Conservation (phyloP, 2,888 invertebrate genomes). For the Marronus borbonicus region DNA sequence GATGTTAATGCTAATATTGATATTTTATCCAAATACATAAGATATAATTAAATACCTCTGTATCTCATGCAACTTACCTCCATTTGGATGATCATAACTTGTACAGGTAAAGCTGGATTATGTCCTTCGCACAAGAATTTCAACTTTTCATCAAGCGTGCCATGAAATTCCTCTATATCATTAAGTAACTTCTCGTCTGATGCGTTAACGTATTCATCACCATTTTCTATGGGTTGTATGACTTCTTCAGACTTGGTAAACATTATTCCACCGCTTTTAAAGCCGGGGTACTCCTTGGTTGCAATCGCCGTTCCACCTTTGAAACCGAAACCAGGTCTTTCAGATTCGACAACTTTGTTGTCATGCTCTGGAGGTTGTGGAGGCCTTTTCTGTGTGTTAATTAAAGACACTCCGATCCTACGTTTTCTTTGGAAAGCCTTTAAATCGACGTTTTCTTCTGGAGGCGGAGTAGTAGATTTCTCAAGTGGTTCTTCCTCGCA, state of each 20-base stretch:
- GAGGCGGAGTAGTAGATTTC: constrained; percentile 38
- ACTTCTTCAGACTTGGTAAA: constrained; percentile 63
- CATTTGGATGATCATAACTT: constrained; percentile 76
- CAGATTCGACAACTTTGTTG: constrained; percentile 56
- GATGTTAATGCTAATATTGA: background rate
- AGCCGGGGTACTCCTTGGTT: constrained; percentile 60
- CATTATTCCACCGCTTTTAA: constrained; percentile 68
- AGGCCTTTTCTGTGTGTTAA: constrained; percentile 60
- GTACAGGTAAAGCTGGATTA: constrained; percentile 73
- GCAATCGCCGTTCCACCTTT: constrained; percentile 56
- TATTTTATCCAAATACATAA: background rate
- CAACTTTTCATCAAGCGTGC: constrained; percentile 74
- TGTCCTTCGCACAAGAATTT: constrained; percentile 75
- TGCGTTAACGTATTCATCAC: constrained; percentile 50
- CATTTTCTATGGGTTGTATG: constrained; percentile 48
- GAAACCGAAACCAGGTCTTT: constrained; percentile 67
- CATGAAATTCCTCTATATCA: constrained; percentile 68
- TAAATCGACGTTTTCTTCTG: constrained; percentile 62
- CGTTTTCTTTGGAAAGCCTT: constrained; percentile 74
- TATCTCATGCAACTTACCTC: constrained; percentile 69
- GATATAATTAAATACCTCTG: background rate
- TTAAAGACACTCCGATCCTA: constrained; percentile 72
- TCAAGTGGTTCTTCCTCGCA: background rate
- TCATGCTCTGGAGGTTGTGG: constrained; percentile 49
- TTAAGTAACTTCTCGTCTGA: constrained; percentile 52